Percentiles rank a stretch among this genome's conserved stretches.
Conservation (phyloP, 64 coral and sea anemone species). For the Pocillopora damicornis region DNA sequence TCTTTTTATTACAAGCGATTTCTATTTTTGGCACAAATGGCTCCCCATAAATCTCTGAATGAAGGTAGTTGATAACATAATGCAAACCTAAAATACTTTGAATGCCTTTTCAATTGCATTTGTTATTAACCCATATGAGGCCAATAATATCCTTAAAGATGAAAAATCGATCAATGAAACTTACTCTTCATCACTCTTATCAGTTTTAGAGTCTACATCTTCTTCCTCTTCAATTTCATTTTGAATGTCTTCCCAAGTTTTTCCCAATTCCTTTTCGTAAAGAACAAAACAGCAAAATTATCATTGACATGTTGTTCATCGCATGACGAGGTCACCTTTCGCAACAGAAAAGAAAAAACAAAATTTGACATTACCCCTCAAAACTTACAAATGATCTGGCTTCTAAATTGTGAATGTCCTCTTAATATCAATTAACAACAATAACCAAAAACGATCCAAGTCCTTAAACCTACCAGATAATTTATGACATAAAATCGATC, state of each 20-base stretch:
- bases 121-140: too few species aligned
- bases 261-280: conserved; percentile 75
- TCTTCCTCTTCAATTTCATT: conserved; percentile 85
- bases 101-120: too few species aligned
- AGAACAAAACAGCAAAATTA: not conserved
- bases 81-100: too few species aligned
- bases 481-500: conserved; percentile 99
- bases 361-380: not conserved
- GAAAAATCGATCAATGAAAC: not conserved
- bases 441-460: too few species aligned
- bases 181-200: conserved; percentile 12
- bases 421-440: too few species aligned
- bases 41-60: too few species aligned
- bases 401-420: too few species aligned
- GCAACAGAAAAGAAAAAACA: not conserved
- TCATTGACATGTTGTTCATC: not conserved
- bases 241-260: conserved; percentile 95
- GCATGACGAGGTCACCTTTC: not conserved
- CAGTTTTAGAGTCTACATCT: not conserved
- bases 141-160: too few species aligned
- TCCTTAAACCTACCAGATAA: conserved; percentile 78
- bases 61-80: too few species aligned
- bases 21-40: too few species aligned
- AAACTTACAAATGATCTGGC: not conserved
- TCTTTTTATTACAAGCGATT: too few species aligned